Evolutionary conservation across 1,140 invertebrate genomes (phyloP).

Genomic region (Ostrea edulis): DNA sequence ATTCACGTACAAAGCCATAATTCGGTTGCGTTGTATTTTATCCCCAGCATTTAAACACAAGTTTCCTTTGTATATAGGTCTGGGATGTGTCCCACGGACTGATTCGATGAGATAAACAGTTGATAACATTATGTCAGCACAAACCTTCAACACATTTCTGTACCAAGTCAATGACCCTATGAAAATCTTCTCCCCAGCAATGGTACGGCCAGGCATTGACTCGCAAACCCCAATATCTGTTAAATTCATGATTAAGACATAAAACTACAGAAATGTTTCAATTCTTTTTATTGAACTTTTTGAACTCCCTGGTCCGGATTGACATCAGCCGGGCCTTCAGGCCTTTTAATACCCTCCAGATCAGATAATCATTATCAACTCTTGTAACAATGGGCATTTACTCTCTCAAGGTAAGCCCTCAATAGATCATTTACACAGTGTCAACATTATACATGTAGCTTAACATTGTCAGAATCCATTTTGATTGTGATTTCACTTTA

Average conservation of each 20-base stretch:
- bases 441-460: not conserved
- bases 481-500: not conserved
- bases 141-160: not conserved
- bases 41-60: too few species aligned
- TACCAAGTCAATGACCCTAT: not conserved
- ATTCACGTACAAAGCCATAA: too few species aligned
- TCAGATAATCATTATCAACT: not conserved
- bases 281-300: conserved; percentile 37
- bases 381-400: conserved; percentile 12
- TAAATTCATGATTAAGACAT: not conserved
- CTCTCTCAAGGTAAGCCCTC: not conserved
- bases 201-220: not conserved
- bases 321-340: not conserved
- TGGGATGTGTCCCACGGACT: not conserved
- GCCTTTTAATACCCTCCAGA: not conserved
- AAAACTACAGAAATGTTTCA: not conserved
- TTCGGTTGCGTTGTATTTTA: too few species aligned
- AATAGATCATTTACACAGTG: not conserved
- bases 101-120: conserved; percentile 10
- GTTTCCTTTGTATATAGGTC: not conserved
- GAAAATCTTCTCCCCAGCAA: not conserved
- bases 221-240: not conserved
- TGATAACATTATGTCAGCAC: not conserved
- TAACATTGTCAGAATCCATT: not conserved
- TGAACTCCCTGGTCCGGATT: not conserved